phyloP scores from a whole-genome alignment of 2,113 vertebrate genomes.

The Dicaeum eximium region DNA sequence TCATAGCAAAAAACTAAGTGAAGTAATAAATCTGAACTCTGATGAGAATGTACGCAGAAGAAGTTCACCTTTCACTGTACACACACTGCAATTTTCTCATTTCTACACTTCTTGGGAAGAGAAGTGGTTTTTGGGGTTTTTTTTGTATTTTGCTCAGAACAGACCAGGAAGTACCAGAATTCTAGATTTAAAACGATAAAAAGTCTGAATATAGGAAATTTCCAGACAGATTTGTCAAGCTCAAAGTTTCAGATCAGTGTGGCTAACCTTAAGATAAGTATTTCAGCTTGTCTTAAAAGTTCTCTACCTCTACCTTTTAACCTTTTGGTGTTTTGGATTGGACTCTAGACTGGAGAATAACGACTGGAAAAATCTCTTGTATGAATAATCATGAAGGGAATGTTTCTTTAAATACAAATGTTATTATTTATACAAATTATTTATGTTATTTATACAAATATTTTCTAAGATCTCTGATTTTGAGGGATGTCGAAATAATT shows the following conservation, averaged over 20 bases:
- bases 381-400: not conserved
- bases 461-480: not conserved
- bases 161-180: slow-evolving; percentile 14
- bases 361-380: not conserved
- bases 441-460: not conserved
- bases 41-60: not conserved
- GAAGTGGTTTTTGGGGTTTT: slow-evolving; percentile 8
- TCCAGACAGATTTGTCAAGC: not conserved
- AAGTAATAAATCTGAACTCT: not conserved
- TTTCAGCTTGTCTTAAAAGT: not conserved
- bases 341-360: not conserved
- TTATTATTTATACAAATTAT: no score
- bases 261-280: not conserved
- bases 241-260: not conserved
- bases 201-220: not conserved
- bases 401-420: no score
- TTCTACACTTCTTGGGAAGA: not conserved
- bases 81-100: not conserved
- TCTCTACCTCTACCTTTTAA: not conserved
- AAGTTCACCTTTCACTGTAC: not conserved
- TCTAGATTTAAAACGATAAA: not conserved
- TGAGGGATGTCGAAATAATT: not conserved
- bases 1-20: not conserved
- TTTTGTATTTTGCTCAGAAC: not conserved
- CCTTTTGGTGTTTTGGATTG: not conserved